A percentile compares a stretch with the other conserved stretches of the same genome.
These are phyloP conservation scores for Trichonephila clavipes DNA, from an alignment of 1,140 invertebrate genomes.

Conservation along the genomic window DNA sequence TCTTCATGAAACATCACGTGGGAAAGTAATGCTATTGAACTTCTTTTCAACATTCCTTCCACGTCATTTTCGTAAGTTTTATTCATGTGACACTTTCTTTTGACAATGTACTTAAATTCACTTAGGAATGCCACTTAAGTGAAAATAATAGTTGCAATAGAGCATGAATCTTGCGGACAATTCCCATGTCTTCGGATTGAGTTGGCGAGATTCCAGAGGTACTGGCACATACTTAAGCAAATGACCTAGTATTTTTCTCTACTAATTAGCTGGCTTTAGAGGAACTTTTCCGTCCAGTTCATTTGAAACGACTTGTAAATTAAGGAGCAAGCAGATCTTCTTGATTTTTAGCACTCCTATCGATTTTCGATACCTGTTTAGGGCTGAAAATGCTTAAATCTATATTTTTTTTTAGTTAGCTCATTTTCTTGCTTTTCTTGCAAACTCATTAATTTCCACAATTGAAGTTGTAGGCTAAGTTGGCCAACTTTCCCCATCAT, in stretches of 20 bases:
- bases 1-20: too few relatives aligned
- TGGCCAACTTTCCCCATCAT: too few relatives aligned
- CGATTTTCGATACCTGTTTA: too few relatives aligned
- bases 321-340: too few relatives aligned
- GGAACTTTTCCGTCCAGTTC: background rate
- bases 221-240: background rate
- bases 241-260: background rate
- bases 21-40: background rate
- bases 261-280: background rate
- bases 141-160: background rate
- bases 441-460: too few relatives aligned
- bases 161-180: background rate
- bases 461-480: too few relatives aligned
- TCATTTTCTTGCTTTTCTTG: too few relatives aligned
- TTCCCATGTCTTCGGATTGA: background rate
- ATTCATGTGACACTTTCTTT: background rate
- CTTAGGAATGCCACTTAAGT: background rate
- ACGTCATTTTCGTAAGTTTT: background rate
- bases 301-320: too few relatives aligned
- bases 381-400: too few relatives aligned
- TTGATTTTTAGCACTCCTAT: too few relatives aligned
- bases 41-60: background rate
- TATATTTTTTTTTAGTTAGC: too few relatives aligned
- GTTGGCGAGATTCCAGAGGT: background rate
- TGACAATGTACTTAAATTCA: slow-evolving; percentile 5